Conservation (phyloP, 1,140 invertebrate species). For the Conus betulinus region DNA sequence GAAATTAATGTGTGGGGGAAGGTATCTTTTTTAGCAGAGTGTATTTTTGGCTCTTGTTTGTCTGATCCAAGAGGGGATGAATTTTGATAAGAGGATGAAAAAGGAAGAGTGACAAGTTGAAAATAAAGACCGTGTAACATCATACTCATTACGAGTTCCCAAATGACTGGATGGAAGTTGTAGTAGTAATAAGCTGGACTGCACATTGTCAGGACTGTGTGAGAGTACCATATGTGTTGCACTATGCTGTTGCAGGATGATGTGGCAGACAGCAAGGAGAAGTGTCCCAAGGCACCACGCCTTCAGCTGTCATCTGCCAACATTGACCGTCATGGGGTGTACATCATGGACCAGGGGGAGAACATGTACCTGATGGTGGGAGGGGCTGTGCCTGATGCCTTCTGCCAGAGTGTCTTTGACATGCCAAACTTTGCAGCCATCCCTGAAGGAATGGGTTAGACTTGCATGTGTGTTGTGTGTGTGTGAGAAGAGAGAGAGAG, state of each 20-base stretch:
- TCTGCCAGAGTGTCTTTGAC: slow-evolving; percentile 86
- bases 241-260: slow-evolving; percentile 21
- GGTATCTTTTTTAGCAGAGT: no score
- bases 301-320: slow-evolving; percentile 83
- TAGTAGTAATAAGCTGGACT: no score
- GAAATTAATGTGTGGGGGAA: no score
- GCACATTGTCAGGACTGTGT: no score
- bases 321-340: slow-evolving; percentile 91
- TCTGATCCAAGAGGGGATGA: no score
- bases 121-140: no score
- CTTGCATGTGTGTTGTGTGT: not conserved
- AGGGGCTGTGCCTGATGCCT: slow-evolving; percentile 84
- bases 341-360: slow-evolving; percentile 92
- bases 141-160: no score
- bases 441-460: slow-evolving; percentile 82
- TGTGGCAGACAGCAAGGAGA: slow-evolving; percentile 39
- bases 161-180: no score
- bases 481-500: not conserved
- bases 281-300: slow-evolving; percentile 76
- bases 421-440: slow-evolving; percentile 79
- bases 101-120: no score
- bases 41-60: no score
- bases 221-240: not conserved
- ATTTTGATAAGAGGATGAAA: no score
- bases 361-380: slow-evolving; percentile 92